Percentiles rank a stretch among this genome's conserved stretches.
phyloP scores from a whole-genome alignment of 64 coral and sea anemone species.

The Catalaphyllia jardinei region DNA sequence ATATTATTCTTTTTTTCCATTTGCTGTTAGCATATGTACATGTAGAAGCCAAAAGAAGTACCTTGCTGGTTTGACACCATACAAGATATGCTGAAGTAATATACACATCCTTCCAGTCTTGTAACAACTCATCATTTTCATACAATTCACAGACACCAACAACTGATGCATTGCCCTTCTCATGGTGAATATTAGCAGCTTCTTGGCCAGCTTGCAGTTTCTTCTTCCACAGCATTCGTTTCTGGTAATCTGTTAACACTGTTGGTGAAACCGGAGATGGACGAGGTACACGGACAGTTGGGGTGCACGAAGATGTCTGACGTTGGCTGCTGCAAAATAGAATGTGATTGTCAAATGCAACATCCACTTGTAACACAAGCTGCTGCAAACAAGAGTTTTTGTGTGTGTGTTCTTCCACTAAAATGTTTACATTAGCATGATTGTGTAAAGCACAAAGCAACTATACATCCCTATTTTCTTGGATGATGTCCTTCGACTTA shows the following conservation, averaged over 20 bases:
- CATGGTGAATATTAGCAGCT: not conserved
- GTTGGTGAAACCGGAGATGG: constrained; percentile 70
- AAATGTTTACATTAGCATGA: no score
- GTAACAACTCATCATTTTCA: constrained; percentile 84
- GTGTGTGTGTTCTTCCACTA: no score
- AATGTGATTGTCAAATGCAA: not conserved
- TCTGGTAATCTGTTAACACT: constrained; percentile 73
- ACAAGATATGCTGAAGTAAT: constrained; percentile 94
- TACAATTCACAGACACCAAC: constrained; percentile 93
- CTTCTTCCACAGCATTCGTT: constrained; percentile 84
- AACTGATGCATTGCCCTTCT: constrained; percentile 33
- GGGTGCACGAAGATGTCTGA: not conserved
- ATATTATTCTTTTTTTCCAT: no score
- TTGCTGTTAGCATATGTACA: no score
- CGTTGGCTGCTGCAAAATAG: not conserved
- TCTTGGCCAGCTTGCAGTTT: constrained; percentile 18
- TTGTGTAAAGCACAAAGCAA: no score
- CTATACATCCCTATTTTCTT: no score
- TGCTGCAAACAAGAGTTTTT: not conserved
- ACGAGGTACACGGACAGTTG: constrained; percentile 4
- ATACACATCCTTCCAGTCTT: constrained; percentile 89
- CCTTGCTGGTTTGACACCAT: constrained; percentile 88
- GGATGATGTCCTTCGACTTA: no score
- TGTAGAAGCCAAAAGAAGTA: not conserved
- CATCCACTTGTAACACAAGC: not conserved